These are phyloP conservation scores for Arizona elegans DNA, from an alignment of 2,113 vertebrate genomes.

Conservation along the genomic window DNA sequence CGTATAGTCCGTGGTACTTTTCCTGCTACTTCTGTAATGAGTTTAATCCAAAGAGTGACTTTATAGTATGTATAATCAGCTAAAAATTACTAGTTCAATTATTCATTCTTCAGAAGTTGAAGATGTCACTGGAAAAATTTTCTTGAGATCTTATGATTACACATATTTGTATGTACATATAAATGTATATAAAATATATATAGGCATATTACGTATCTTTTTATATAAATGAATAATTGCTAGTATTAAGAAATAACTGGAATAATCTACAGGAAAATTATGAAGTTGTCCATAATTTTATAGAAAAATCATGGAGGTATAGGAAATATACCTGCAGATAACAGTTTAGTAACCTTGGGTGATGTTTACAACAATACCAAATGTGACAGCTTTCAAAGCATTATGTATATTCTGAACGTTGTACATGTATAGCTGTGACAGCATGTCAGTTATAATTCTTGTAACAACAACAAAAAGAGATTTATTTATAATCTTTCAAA, in stretches of 20 bases:
- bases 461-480: constrained; percentile 65
- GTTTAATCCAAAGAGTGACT: not conserved
- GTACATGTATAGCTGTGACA: constrained; percentile 73
- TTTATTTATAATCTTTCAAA: constrained; percentile 78
- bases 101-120: not conserved
- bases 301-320: not conserved
- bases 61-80: not conserved
- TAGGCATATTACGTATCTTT: not conserved
- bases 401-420: constrained; percentile 71
- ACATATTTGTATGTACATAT: not conserved
- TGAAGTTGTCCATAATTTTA: not conserved
- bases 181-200: too few relatives aligned
- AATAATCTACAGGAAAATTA: not conserved
- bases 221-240: not conserved
- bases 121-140: not conserved
- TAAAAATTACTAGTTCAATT: not conserved
- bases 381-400: constrained; percentile 77
- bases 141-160: not conserved
- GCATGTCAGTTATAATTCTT: constrained; percentile 77
- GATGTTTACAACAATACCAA: constrained; percentile 74
- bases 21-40: not conserved
- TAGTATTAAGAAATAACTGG: not conserved
- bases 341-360: constrained; percentile 66
- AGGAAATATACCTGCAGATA: constrained; percentile 58
- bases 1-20: not conserved